Evolutionary conservation across 1,140 invertebrate genomes (phyloP).

Genomic region (Drosophila rhopaloa): DNA sequence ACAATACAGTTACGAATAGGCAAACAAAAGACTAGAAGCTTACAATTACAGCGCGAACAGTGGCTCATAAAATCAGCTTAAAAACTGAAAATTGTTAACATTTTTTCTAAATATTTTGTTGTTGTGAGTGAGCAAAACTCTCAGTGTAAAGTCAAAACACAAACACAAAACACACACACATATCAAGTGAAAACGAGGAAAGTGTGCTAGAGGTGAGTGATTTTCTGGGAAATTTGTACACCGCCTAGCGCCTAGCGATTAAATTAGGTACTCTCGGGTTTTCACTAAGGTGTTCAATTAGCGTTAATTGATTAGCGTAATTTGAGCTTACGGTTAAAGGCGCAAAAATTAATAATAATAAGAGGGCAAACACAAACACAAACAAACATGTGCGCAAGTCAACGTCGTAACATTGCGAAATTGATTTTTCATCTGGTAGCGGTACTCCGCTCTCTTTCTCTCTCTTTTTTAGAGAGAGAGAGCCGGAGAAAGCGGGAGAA

Average conservation of each 20-base stretch:
- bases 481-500: neutral
- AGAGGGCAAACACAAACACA: constrained; percentile 55
- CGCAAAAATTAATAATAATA: constrained; percentile 50
- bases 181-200: constrained; percentile 39
- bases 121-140: constrained; percentile 37
- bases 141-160: constrained; percentile 31
- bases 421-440: constrained; percentile 76
- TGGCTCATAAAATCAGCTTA: constrained; percentile 16
- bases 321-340: constrained; percentile 17
- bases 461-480: constrained; percentile 9
- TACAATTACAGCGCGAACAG: constrained; percentile 5
- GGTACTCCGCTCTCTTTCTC: constrained; percentile 21
- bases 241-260: neutral
- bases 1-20: neutral
- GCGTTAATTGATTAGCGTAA: constrained; percentile 28
- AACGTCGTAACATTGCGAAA: constrained; percentile 78
- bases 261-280: neutral
- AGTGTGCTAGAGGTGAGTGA: constrained; percentile 34
- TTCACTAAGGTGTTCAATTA: constrained; percentile 9
- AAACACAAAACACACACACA: constrained; percentile 33
- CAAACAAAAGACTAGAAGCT: neutral
- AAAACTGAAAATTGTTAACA: constrained; percentile 5
- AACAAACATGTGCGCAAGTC: constrained; percentile 61
- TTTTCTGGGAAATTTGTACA: neutral
- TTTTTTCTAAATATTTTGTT: constrained; percentile 50